phyloP scores from a whole-genome alignment of 2,888 invertebrate species.

The Drosophila prostipennis region DNA sequence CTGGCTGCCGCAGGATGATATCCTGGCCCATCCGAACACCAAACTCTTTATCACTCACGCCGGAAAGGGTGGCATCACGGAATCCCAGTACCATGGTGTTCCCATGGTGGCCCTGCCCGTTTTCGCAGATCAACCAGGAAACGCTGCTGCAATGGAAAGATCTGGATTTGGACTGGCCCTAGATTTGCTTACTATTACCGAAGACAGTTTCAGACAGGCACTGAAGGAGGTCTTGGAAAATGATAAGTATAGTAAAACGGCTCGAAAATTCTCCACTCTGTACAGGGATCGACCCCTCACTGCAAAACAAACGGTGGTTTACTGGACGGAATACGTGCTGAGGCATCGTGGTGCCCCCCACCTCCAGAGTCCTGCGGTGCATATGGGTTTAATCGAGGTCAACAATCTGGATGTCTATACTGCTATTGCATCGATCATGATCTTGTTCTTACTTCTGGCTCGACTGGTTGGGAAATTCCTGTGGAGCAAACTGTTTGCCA shows the following conservation, averaged over 20 bases:
- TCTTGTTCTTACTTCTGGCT: slow-evolving; percentile 25
- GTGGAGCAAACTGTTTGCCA: slow-evolving; percentile 32
- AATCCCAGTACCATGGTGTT: slow-evolving; percentile 87
- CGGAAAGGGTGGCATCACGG: slow-evolving; percentile 87
- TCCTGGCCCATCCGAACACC: slow-evolving; percentile 87
- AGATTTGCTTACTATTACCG: slow-evolving; percentile 58
- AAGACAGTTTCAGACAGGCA: slow-evolving; percentile 49
- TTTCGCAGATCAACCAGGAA: slow-evolving; percentile 79
- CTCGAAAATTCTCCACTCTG: slow-evolving; percentile 83
- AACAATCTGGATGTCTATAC: slow-evolving; percentile 85
- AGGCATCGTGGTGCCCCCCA: slow-evolving; percentile 85
- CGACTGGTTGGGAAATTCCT: slow-evolving; percentile 14
- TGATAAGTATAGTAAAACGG: slow-evolving; percentile 66
- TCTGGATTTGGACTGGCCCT: slow-evolving; percentile 74
- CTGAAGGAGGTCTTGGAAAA: slow-evolving; percentile 74
- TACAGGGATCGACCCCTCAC: slow-evolving; percentile 86
- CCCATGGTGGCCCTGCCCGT: slow-evolving; percentile 84
- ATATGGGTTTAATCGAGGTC: slow-evolving; percentile 84
- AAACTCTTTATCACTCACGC: slow-evolving; percentile 88
- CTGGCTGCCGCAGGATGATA: slow-evolving; percentile 89
- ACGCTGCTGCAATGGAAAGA: slow-evolving; percentile 63
- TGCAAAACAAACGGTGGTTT: slow-evolving; percentile 85
- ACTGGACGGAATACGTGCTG: slow-evolving; percentile 86
- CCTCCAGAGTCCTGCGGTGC: slow-evolving; percentile 85
- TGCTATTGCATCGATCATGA: slow-evolving; percentile 26